Evolutionary conservation across 2,113 vertebrate genomes (phyloP).

Genomic region (Pelodiscus sinensis): DNA sequence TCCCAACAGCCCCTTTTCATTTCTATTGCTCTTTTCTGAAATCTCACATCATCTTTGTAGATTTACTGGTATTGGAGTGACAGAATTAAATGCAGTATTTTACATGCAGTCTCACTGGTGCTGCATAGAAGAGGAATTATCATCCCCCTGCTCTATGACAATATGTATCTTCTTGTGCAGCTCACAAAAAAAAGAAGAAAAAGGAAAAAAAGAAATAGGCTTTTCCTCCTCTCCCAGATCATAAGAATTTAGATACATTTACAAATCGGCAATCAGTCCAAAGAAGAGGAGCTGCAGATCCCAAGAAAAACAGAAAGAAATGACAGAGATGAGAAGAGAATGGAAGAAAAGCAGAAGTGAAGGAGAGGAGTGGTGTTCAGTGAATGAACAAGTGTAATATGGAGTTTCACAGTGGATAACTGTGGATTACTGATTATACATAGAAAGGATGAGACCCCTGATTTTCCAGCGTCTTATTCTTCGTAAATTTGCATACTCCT

Average conservation of each 20-base stretch:
- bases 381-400: not conserved
- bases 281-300: not conserved
- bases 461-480: not conserved
- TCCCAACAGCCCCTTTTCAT: not conserved
- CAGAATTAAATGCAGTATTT: slow-evolving; percentile 36
- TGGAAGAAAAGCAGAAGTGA: not conserved
- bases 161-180: not conserved
- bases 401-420: not conserved
- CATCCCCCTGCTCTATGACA: not conserved
- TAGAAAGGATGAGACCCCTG: not conserved
- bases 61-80: not conserved
- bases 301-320: not conserved
- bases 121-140: not conserved
- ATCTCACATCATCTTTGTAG: not conserved
- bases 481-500: no score
- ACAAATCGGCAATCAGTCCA: not conserved
- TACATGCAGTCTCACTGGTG: not conserved
- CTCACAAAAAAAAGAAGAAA: not conserved
- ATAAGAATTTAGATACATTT: not conserved
- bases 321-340: not conserved
- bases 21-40: not conserved
- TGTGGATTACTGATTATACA: not conserved
- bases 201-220: not conserved
- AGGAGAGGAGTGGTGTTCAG: not conserved
- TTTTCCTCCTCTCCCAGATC: not conserved